Evolutionary conservation across 2,113 vertebrate genomes (phyloP).

Genomic region (Perca schrenkii): DNA sequence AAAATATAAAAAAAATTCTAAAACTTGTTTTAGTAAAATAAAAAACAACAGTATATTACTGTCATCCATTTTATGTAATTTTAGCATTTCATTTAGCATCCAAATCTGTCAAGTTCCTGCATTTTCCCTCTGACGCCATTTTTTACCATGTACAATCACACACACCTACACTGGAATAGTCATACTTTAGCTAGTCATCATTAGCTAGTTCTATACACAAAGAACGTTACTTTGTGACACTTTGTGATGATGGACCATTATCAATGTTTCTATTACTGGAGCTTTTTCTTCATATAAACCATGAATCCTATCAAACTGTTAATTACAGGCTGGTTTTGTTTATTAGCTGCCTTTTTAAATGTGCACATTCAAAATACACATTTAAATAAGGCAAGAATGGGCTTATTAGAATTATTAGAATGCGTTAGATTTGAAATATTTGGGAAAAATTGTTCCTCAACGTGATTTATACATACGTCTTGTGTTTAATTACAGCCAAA

Average conservation of each 20-base stretch:
- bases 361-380: not conserved
- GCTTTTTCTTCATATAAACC: not conserved
- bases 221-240: slow-evolving; percentile 6
- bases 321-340: slow-evolving; percentile 15
- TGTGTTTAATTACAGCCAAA: not conserved
- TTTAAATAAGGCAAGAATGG: not conserved
- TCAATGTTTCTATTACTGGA: slow-evolving; percentile 6
- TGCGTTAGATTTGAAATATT: not conserved
- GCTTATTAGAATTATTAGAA: not conserved
- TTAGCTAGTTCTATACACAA: slow-evolving; percentile 6
- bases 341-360: slow-evolving; percentile 17
- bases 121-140: too few species aligned
- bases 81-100: too few species aligned
- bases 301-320: slow-evolving; percentile 13
- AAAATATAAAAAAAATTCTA: not conserved
- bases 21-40: not conserved
- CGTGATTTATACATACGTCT: not conserved
- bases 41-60: not conserved
- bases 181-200: not conserved
- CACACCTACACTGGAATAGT: too few species aligned
- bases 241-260: slow-evolving; percentile 3
- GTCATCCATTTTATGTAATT: too few species aligned
- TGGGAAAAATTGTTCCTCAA: not conserved
- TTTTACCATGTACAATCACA: too few species aligned
- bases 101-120: too few species aligned